Evolutionary conservation across 2,797 vertebrate genomes (phyloP).

Genomic region (Gymnoscopelus braueri): DNA sequence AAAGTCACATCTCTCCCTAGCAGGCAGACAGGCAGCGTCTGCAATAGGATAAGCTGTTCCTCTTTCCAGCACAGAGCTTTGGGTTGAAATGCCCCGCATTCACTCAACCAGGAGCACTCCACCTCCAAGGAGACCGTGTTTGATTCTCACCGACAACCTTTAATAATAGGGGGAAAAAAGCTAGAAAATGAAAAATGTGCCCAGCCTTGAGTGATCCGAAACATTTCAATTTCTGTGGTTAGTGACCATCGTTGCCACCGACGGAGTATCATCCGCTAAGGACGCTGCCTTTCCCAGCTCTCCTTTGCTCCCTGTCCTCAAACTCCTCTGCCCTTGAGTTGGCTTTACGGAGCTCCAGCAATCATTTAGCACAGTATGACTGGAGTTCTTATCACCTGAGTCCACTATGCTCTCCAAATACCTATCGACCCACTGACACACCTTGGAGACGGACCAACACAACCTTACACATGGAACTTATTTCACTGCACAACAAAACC

Average conservation of each 20-base stretch:
- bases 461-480: constrained; percentile 80
- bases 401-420: constrained; percentile 76
- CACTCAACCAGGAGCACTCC: constrained; percentile 67
- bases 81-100: constrained; percentile 60
- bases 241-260: constrained; percentile 66
- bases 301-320: constrained; percentile 58
- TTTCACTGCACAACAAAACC: constrained; percentile 57
- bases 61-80: constrained; percentile 57
- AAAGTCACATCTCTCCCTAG: constrained; percentile 78
- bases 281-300: constrained; percentile 45
- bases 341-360: constrained; percentile 69
- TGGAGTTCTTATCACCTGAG: constrained; percentile 78
- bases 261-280: constrained; percentile 65
- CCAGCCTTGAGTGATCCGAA: constrained; percentile 77
- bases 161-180: constrained; percentile 51
- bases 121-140: constrained; percentile 68
- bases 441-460: constrained; percentile 68
- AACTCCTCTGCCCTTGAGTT: constrained; percentile 75
- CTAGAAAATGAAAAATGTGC: constrained; percentile 70
- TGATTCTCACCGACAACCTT: constrained; percentile 75
- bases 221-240: constrained; percentile 75
- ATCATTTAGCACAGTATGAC: constrained; percentile 77
- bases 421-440: constrained; percentile 79
- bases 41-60: constrained; percentile 71
- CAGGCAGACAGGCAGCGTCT: constrained; percentile 66